Base-by-base conservation (phyloP, 2,888 invertebrate species). In the Drosophila meridionalis region DNA sequence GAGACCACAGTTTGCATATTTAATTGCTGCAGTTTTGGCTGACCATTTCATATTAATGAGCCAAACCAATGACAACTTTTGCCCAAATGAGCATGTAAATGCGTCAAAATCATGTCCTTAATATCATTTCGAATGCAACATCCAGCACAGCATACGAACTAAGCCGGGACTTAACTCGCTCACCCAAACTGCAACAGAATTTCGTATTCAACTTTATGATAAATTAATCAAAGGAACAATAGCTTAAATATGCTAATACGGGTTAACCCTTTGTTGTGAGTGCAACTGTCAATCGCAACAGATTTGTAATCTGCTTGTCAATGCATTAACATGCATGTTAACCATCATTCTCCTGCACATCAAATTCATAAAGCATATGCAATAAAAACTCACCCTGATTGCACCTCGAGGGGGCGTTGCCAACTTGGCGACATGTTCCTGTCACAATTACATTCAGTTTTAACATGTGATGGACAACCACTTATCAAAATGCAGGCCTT, bases 41-140 rank as follows among this genome's bases (percentile, higher is more conserved):
- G 72, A 65, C 50, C 78, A 73, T 73, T 77, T 56, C 62, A 73
- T 73, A 73, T 81, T 78, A 78, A 78, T 78, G 81, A 63, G 73
- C 60, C 14, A 40, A 64, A 45, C 58, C 66, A 66, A 57, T 45
- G 56, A 2, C 69, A 55, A 67, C 45, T 76, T 78, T 62, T 50
- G 30, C 36, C 48, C 48, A 65, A 80, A 62, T 62, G 52, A 43
- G 52, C 69, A 74, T 66, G 73, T 42, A 58, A 68, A 56, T 73
- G 40, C 34, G 42, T 43, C 47, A 28, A 45, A 73, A 74, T 43
- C 55, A 52, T 63, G 45, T 57, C 38, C 30, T 68, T 68, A 26
- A 45, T 28, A 36, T 28, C 45, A 45, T 62, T 63, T 20, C 9
- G 7, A 28, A 48, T 20, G 50, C 50, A 20, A 61, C 62, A 30